Evolutionary conservation across 2,113 vertebrate species (phyloP).

Genomic region (Neodontobutis hainanensis): DNA sequence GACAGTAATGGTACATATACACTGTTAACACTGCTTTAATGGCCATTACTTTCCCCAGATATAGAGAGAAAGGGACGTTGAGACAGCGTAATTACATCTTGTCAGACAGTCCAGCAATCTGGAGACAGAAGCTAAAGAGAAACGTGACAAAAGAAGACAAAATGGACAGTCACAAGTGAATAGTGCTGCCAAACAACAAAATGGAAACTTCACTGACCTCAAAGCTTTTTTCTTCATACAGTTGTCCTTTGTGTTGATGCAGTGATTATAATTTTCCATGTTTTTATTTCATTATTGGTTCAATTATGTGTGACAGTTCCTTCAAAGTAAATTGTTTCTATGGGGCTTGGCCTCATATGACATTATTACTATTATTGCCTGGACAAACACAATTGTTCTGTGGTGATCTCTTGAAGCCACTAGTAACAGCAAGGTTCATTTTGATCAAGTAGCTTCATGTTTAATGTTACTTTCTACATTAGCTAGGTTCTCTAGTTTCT

Average conservation of each 20-base stretch:
- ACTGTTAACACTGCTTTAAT: slow-evolving; percentile 20
- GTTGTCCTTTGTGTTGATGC: not conserved
- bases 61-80: slow-evolving; percentile 3
- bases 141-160: slow-evolving; percentile 13
- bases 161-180: not conserved
- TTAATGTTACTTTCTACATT: no score
- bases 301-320: not conserved
- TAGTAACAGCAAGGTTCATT: no score
- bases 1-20: slow-evolving; percentile 14
- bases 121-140: slow-evolving; percentile 22
- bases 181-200: not conserved
- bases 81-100: slow-evolving; percentile 40
- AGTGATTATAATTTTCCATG: not conserved
- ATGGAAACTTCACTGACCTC: not conserved
- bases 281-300: not conserved
- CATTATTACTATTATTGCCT: no score
- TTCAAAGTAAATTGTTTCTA: not conserved
- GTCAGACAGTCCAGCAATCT: slow-evolving; percentile 11
- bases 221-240: not conserved
- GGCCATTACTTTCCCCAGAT: slow-evolving; percentile 15
- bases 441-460: no score
- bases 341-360: no score
- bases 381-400: no score
- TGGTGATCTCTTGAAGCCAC: no score
- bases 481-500: no score